Evolutionary conservation across 2,113 vertebrate species (phyloP), one percentile per base, ranked within the genome.

Genomic region (Catharus bicknelli): DNA sequence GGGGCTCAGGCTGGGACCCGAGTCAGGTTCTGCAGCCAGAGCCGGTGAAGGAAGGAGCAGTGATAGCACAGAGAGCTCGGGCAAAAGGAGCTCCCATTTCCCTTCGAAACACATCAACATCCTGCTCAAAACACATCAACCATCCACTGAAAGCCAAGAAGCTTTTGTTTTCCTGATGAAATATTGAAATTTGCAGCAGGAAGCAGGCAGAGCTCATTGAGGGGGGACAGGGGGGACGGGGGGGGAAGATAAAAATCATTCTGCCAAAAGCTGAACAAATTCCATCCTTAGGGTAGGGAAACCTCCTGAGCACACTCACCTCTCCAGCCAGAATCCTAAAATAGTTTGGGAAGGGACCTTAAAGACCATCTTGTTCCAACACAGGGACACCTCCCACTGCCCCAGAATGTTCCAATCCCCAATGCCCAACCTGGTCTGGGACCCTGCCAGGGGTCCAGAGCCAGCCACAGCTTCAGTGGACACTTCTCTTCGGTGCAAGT

Each of bases 121-220:
- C 78, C 67, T 76, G 63, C 91, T 84, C 42, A 36, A 63, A 96
- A 57, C 62, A 81, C 84, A 78, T 36, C 21, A 90, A 83, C 78
- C 57, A 45, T 68, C 86, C 10, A 63, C 80, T 2, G 15, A 59
- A 63, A 88, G 90, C 85, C 68, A 67, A 86, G 69, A 45, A 78
- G n/a, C 54, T 73, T 84, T 73, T 73, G 42, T 90, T 86, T 81
- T 75, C 64, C 62, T 45, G 16, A 26, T 74, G 80, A 88, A 93
- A 86, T 72, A 80, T 13, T 74, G 69, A 90, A 34, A 68, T 75
- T 45, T 84, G 45, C 48, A 75, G 79, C 57, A 81, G 80, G 61
- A 86, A 67, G 43, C 47, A 66, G 34, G 40, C 40, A 78, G n/a
- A 67, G 22, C 16, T 74, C 51, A 20, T n/a, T 36, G 34, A 3